Base-by-base conservation (phyloP, 2,888 invertebrate genomes). In the Clivina fossor region DNA sequence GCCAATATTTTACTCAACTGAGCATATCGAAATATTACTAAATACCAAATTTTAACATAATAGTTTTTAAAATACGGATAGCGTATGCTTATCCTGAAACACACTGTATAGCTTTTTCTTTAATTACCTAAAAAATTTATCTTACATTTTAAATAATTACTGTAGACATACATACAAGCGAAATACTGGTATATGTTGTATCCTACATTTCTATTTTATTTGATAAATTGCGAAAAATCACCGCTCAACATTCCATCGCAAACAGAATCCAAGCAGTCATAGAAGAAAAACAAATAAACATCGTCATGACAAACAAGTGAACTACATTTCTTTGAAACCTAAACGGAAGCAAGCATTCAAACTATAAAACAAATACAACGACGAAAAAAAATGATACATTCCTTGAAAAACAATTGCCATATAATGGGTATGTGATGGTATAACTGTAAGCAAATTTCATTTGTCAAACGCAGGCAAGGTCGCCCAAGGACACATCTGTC, bases 171-270 rank as follows among this genome's bases (percentile, higher is more conserved):
- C n/a, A n/a, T n/a, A n/a, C n/a, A n/a, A n/a, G n/a, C n/a, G n/a
- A n/a, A n/a, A n/a, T n/a, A n/a, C n/a, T n/a, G n/a, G n/a, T n/a
- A n/a, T n/a, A n/a, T 44, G 44, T 32, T 47, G 35, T 53, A 53
- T 37, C 37, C 53, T 53, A 53, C 53, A 44, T 53, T 53, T 33
- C 44, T 44, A 53, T 53, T 53, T 35, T 53, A 44, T 37, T 53
- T 13, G 13, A 13, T 22, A 43, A 43, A 33, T 19, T 16, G 35
- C 41, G 43, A 51, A 51, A 51, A 51, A 43, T 18, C 37, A 48
- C 46, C 4, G 9, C 11, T 20, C 13, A 33, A 18, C 50, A 50
- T 50, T 50, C 41, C 50, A 35, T 28, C 19, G 35, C 38, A 8
- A 11, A 18, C 33, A 40, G 37, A 44, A 44, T 18, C 20, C 49